These are phyloP conservation scores for Cichlasoma orientale DNA, from an alignment of 2,797 vertebrate species.

Conservation along the genomic window DNA sequence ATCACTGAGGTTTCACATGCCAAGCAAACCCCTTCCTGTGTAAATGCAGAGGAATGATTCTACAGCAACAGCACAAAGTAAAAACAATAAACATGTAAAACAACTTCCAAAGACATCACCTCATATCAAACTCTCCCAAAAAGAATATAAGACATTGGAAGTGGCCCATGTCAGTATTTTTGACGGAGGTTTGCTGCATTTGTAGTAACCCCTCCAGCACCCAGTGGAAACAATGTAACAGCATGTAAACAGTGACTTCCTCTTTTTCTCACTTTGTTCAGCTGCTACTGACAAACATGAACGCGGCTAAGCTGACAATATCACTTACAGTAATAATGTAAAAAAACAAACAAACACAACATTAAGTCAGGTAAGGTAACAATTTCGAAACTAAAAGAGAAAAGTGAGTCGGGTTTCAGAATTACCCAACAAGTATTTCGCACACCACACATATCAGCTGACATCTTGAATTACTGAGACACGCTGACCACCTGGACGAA, in stretches of 20 bases:
- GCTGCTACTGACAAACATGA: slow-evolving; percentile 41
- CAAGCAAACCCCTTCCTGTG: slow-evolving; percentile 59
- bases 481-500: slow-evolving; percentile 75
- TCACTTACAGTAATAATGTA: neutral
- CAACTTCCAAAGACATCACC: neutral
- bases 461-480: slow-evolving; percentile 75
- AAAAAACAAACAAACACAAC: neutral
- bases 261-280: slow-evolving; percentile 55
- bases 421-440: slow-evolving; percentile 59
- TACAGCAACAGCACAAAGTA: neutral
- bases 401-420: slow-evolving; percentile 62
- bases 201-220: slow-evolving; percentile 13
- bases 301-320: neutral
- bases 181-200: neutral
- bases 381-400: slow-evolving; percentile 27
- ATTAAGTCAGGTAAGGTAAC: neutral
- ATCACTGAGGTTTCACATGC: slow-evolving; percentile 63
- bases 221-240: slow-evolving; percentile 55
- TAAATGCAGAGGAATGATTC: slow-evolving; percentile 36
- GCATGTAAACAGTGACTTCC: slow-evolving; percentile 74
- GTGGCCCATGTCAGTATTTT: neutral
- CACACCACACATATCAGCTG: slow-evolving; percentile 69
- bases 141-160: neutral
- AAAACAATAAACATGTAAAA: slow-evolving; percentile 21
- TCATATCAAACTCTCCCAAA: neutral